phyloP scores from a whole-genome alignment of 2,797 vertebrate species.

The Spheniscus humboldti region DNA sequence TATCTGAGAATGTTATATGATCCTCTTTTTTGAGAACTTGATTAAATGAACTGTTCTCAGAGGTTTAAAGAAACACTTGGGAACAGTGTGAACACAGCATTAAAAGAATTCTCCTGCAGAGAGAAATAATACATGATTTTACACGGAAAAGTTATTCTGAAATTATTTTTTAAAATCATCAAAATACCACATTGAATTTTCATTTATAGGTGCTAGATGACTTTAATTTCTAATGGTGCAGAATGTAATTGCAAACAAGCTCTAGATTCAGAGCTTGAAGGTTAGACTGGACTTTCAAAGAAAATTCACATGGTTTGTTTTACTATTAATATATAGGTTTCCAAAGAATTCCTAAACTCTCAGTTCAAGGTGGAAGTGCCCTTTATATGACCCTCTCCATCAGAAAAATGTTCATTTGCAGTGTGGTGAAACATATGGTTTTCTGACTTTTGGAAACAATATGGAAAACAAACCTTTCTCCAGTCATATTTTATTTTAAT shows the following conservation, averaged over 20 bases:
- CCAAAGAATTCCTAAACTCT: slow-evolving; percentile 45
- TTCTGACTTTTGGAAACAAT: slow-evolving; percentile 41
- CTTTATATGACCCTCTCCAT: neutral
- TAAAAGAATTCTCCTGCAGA: neutral
- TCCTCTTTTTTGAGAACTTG: neutral
- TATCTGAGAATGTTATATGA: neutral
- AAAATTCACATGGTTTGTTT: slow-evolving; percentile 44
- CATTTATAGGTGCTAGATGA: neutral
- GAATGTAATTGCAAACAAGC: slow-evolving; percentile 24
- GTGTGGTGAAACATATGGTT: neutral
- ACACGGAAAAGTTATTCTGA: neutral
- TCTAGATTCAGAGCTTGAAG: slow-evolving; percentile 1
- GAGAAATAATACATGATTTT: neutral
- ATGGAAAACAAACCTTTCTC: slow-evolving; percentile 20
- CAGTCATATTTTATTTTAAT: slow-evolving; percentile 36
- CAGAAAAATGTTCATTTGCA: slow-evolving; percentile 9
- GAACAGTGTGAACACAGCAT: neutral
- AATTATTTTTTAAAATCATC: neutral
- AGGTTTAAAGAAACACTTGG: neutral
- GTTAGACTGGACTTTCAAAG: slow-evolving; percentile 35
- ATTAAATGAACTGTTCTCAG: neutral
- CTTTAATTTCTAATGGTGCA: neutral
- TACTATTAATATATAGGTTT: slow-evolving; percentile 26
- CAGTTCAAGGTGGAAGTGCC: neutral
- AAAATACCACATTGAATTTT: neutral